Percentiles rank a stretch among this genome's conserved stretches.
Conservation (phyloP, 2,797 vertebrate species). For the Cheirogaleus major region DNA sequence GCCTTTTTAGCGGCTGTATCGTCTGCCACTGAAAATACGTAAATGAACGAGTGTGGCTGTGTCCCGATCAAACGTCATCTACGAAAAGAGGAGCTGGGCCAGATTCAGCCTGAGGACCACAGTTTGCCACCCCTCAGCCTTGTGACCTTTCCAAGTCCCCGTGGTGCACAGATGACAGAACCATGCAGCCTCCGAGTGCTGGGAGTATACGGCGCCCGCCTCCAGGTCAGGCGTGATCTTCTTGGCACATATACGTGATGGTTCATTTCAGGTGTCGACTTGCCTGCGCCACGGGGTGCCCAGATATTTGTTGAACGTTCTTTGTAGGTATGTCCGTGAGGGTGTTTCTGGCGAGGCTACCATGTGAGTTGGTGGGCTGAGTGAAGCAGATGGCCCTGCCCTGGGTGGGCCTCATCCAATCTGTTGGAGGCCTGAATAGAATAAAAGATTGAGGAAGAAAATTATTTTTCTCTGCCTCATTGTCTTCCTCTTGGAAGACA, state of each 20-base stretch:
- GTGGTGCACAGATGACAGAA: too few species aligned
- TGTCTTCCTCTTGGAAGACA: neutral
- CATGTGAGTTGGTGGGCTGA: neutral
- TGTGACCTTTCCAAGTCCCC: too few species aligned
- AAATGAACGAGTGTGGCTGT: rapidly evolving
- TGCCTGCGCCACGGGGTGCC: neutral
- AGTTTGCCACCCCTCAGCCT: too few species aligned
- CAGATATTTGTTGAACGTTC: neutral
- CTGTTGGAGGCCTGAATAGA: neutral
- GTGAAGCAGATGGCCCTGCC: neutral
- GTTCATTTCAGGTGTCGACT: neutral
- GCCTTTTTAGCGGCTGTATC: neutral
- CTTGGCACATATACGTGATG: neutral
- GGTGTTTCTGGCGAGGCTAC: neutral
- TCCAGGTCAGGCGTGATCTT: neutral
- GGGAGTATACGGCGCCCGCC: rapidly evolving
- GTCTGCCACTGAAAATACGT: neutral
- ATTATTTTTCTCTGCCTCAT: neutral
- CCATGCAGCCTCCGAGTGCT: rapidly evolving
- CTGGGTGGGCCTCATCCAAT: rapidly evolving
- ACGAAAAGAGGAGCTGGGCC: neutral
- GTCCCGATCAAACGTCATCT: slow-evolving; percentile 7
- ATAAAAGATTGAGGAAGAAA: neutral
- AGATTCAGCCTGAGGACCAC: neutral
- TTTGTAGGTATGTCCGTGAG: neutral